Evolutionary conservation across 2,797 vertebrate species (phyloP).

Genomic region (Xerus rutilus): DNA sequence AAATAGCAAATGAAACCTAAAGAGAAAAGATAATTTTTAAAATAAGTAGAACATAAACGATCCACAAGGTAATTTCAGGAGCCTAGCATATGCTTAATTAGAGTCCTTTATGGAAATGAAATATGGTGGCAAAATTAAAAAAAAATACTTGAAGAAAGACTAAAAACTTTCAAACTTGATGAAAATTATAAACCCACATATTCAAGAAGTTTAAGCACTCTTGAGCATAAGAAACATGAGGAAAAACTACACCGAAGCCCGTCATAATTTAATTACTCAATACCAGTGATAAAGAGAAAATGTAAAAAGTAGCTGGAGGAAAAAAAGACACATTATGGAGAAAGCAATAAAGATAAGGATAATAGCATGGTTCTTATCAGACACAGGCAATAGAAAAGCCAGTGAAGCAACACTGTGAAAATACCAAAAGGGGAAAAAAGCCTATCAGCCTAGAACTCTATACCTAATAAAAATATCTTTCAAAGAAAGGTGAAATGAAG

Average conservation of each 20-base stretch:
- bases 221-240: not conserved
- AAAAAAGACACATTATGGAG: not conserved
- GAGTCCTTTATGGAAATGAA: not conserved
- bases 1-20: constrained; percentile 8
- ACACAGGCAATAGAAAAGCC: not conserved
- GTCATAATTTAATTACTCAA: constrained; percentile 44
- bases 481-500: constrained; percentile 9
- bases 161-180: constrained; percentile 33
- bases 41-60: not conserved
- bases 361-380: constrained; percentile 21
- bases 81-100: not conserved
- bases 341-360: constrained; percentile 23
- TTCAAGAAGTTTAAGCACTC: not conserved
- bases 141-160: not conserved
- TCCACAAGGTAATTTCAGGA: not conserved
- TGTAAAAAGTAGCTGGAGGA: constrained; percentile 33
- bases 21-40: constrained; percentile 5
- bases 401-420: not conserved
- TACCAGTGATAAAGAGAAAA: constrained; percentile 46
- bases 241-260: not conserved
- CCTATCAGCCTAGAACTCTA: not conserved
- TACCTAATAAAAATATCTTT: constrained; percentile 48
- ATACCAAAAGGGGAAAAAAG: not conserved
- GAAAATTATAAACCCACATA: not conserved
- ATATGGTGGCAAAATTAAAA: not conserved